Evolutionary conservation across 2,113 vertebrate genomes (phyloP), one percentile per base, ranked within the genome.

Genomic region (Microtus oregoni): DNA sequence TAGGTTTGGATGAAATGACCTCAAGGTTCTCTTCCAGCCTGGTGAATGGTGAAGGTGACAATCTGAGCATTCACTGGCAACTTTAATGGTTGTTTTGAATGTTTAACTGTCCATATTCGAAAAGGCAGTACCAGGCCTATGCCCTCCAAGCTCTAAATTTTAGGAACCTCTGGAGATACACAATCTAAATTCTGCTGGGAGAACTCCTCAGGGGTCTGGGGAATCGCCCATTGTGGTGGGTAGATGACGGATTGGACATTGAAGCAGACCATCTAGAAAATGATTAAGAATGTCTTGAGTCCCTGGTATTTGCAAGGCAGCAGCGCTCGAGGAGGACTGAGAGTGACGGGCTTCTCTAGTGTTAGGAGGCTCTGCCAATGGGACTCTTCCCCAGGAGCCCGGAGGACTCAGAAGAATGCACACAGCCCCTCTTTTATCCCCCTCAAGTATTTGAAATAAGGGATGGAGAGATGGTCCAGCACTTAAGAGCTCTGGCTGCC

Each of bases 1-100:
- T 94, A 96, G 91, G 94, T 82, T 97, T 65, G 68, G 47, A 35
- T 2, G 5, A 82, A 87, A 79, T 89, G 96, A 95, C 89, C 95
- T 97, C 94, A 38, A 24, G 63, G 73, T 76, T 68, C 55, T 95
- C 89, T 32, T 85, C 73, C 38, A 79, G 91, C 76, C 15, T 2
- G 19, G 91, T 19, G 76, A 83, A 3, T 0, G 9, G 88, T 28
- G 38, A 95, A 52, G 3, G 67, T 32, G 55, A 61, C 61, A n/a
- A n/a, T 86, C 94, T 20, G 81, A 61, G 14, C 28, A 30, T n/a
- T 58, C 10, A 24, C 50, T 90, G 30, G 9, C 63, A 52, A 58
- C 50, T 61, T 47, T 28, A 81, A 50, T 2, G 0, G 85, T 55
- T 7, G 44, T 11, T 5, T 63, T 9, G 22, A n/a, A 12, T 7